Evolutionary conservation across 2,888 invertebrate genomes (phyloP), one percentile per base, ranked within the genome.

Genomic region (Ophion slaviceki): DNA sequence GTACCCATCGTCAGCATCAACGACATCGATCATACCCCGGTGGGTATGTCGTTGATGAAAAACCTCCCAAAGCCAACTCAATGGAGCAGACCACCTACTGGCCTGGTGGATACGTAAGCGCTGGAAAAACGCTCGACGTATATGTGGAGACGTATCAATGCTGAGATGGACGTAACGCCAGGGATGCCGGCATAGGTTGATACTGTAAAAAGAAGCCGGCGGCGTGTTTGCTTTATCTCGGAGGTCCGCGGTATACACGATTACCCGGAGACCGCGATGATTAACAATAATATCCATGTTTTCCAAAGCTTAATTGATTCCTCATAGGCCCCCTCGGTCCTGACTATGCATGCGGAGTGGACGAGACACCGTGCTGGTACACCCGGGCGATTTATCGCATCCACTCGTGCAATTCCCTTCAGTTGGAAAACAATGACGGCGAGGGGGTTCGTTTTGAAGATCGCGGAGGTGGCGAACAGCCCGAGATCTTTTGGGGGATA

Each of bases 231-330:
- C 62, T 83, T 80, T 11, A 82, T 80, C 74, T 66, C 45, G 28
- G 17, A 70, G 82, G 74, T 57, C 32, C 72, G 59, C 53, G 62
- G 67, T 66, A 47, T 62, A 53, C 53, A 62, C 62, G 36, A 72
- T 72, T 72, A 57, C 40, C 62, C 62, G 61, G 62, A 57, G 40
- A 64, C 75, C 79, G 68, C 79, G 75, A 45, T 81, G 80, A 80
- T 86, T 81, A 86, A 77, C 83, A 78, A 86, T 71, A 81, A 81
- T 86, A 86, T 86, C 72, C 74, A 74, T 86, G 80, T 83, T 86
- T 86, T 83, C 62, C 66, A 24, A 86, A 78, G 86, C 78, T 77
- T 75, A 74, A 86, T 86, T 86, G 86, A 53, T 76, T 74, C 61
- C 68, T 86, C 80, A 53, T 72, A 40, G 40, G 17, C 20, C 59